Conservation (phyloP, 2,113 vertebrate genomes). For the Phrynosoma blainvillii region DNA sequence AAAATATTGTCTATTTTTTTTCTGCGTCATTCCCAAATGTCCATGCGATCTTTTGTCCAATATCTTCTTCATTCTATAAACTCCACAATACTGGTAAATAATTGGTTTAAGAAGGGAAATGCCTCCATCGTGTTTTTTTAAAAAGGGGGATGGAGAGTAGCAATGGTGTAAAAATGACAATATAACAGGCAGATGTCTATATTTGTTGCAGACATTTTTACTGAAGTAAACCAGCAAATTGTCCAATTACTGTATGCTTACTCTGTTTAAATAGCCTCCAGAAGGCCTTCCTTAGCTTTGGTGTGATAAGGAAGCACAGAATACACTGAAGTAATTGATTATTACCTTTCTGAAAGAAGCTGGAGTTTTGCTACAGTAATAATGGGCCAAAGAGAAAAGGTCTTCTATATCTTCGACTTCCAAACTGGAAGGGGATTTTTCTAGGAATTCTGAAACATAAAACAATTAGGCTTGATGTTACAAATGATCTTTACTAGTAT, state of each 20-base stretch:
- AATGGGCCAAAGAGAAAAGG: slow-evolving; percentile 93
- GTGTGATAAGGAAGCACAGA: neutral
- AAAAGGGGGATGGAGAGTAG: neutral
- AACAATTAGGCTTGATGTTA: slow-evolving; percentile 42
- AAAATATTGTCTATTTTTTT: neutral
- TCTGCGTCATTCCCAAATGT: neutral
- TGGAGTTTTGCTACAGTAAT: slow-evolving; percentile 97
- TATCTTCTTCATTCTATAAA: neutral
- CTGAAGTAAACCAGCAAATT: neutral
- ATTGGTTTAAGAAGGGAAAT: neutral
- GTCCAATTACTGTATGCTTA: neutral
- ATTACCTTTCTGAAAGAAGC: slow-evolving; percentile 95
- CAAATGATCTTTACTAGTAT: neutral
- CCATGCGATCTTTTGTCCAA: neutral
- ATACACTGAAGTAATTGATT: slow-evolving; percentile 16
- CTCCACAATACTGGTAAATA: neutral
- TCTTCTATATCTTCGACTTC: slow-evolving; percentile 93
- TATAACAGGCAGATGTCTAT: neutral
- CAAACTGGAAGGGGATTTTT: slow-evolving; percentile 87
- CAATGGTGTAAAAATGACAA: neutral
- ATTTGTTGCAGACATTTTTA: neutral
- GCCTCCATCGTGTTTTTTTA: too few species aligned
- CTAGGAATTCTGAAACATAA: slow-evolving; percentile 85
- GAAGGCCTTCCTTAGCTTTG: too few species aligned
- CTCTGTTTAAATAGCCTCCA: neutral